Evolutionary conservation across 1,140 invertebrate species (phyloP).

Genomic region (Holotrichia oblita): DNA sequence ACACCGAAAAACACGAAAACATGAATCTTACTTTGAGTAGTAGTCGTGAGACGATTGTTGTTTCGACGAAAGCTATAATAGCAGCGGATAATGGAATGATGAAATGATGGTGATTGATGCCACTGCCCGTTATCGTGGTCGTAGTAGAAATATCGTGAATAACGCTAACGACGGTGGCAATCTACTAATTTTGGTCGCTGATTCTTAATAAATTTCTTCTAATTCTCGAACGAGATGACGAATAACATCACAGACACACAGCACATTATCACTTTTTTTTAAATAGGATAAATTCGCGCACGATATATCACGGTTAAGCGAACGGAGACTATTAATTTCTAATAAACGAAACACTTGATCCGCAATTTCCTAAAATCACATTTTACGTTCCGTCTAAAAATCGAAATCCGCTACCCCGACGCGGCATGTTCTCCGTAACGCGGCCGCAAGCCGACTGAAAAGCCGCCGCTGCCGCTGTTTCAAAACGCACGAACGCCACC

Average conservation of each 20-base stretch:
- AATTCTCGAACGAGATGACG: slow-evolving; percentile 2
- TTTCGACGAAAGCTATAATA: slow-evolving; percentile 12
- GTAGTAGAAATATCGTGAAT: not conserved
- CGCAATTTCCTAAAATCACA: slow-evolving; percentile 23
- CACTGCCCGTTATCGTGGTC: not conserved
- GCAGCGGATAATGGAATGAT: not conserved
- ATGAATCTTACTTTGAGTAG: slow-evolving; percentile 27
- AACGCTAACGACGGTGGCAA: not conserved
- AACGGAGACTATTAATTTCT: not conserved
- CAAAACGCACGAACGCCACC: slow-evolving; percentile 25
- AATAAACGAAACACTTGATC: not conserved
- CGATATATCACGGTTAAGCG: slow-evolving; percentile 3
- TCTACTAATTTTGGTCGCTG: slow-evolving; percentile 1
- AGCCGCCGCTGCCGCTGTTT: slow-evolving; percentile 20
- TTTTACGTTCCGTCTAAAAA: slow-evolving; percentile 20
- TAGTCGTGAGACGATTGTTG: slow-evolving; percentile 18
- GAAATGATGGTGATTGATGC: not conserved
- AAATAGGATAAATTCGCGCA: slow-evolving; percentile 10
- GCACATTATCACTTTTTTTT: slow-evolving; percentile 33
- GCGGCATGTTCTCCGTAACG: slow-evolving; percentile 31
- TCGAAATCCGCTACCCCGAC: not conserved
- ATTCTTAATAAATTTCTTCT: slow-evolving; percentile 26
- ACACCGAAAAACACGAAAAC: slow-evolving; percentile 32
- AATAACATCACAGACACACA: slow-evolving; percentile 28
- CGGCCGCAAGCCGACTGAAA: slow-evolving; percentile 32